Conservation (phyloP, 2,888 invertebrate genomes). For the Oxycera nigricornis region DNA sequence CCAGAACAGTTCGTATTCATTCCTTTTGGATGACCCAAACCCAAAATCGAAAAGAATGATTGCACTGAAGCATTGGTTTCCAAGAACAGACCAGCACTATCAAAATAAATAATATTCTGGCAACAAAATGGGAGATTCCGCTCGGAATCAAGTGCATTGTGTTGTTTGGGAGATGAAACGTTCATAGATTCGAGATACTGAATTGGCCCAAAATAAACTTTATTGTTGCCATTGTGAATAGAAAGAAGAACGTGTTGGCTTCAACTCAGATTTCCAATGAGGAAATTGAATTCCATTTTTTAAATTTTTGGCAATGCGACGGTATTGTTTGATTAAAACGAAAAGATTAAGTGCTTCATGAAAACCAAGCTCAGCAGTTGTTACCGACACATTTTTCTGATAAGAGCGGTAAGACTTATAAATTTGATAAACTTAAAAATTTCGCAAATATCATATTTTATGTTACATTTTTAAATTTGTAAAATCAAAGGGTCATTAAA, state of each 20-base stretch:
- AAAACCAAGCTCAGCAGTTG: too few species aligned
- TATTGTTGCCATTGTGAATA: conserved; percentile 15
- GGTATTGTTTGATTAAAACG: background rate
- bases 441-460: too few species aligned
- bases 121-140: conserved; percentile 3
- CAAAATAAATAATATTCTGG: conserved; percentile 31
- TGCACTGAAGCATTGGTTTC: background rate
- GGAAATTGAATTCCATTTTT: background rate
- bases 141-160: background rate
- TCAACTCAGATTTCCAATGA: conserved; percentile 4
- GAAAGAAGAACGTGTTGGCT: conserved; percentile 6
- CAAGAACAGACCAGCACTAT: background rate
- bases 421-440: too few species aligned
- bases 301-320: too few species aligned
- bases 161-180: background rate
- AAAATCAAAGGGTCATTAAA: too few species aligned
- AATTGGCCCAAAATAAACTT: background rate
- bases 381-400: too few species aligned
- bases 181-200: background rate
- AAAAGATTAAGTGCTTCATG: too few species aligned
- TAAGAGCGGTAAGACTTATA: too few species aligned
- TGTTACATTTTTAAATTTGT: too few species aligned
- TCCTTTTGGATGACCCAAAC: conserved; percentile 45
- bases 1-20: conserved; percentile 44
- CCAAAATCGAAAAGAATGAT: background rate